Evolutionary conservation across 2,888 invertebrate genomes (phyloP).

Genomic region (Catocala sponsa): DNA sequence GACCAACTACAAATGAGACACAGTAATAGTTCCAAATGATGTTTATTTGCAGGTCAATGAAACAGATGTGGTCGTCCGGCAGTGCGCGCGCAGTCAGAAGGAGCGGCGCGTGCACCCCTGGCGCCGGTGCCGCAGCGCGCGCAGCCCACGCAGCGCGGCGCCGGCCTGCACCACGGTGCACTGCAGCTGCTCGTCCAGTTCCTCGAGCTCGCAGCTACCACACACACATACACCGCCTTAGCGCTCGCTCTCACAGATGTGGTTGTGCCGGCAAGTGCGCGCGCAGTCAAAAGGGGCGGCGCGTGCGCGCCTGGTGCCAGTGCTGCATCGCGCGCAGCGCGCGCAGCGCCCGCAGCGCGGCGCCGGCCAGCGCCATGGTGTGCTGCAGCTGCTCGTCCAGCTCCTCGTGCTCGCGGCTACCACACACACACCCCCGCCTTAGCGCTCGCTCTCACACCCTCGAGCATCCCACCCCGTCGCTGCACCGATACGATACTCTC

Average conservation of each 20-base stretch:
- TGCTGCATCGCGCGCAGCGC: slow-evolving; percentile 30
- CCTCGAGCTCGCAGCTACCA: no score
- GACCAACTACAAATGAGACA: slow-evolving; percentile 25
- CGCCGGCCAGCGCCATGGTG: slow-evolving; percentile 22
- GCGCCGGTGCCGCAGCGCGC: slow-evolving; percentile 30
- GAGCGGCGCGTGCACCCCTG: slow-evolving; percentile 10
- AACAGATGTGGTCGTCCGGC: slow-evolving; percentile 19
- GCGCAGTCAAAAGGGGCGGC: slow-evolving; percentile 16
- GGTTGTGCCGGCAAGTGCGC: background rate
- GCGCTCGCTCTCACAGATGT: no score
- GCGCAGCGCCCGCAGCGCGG: slow-evolving; percentile 22
- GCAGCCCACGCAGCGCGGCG: slow-evolving; percentile 20
- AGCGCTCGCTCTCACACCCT: no score
- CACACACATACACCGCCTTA: no score
- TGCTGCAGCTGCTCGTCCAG: slow-evolving; percentile 36
- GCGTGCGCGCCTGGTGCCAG: slow-evolving; percentile 20
- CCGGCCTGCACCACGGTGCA: slow-evolving; percentile 25
- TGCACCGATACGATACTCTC: no score
- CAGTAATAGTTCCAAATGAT: background rate
- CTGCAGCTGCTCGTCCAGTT: slow-evolving; percentile 33
- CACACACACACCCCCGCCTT: no score
- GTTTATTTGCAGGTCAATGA: slow-evolving; percentile 52
- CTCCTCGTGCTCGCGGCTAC: no score
- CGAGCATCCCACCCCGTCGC: no score
- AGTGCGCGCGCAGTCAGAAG: slow-evolving; percentile 10